A percentile compares a stretch with the other conserved stretches of the same genome.
Conservation (phyloP, 2,113 vertebrate genomes). For the Candoia aspera region DNA sequence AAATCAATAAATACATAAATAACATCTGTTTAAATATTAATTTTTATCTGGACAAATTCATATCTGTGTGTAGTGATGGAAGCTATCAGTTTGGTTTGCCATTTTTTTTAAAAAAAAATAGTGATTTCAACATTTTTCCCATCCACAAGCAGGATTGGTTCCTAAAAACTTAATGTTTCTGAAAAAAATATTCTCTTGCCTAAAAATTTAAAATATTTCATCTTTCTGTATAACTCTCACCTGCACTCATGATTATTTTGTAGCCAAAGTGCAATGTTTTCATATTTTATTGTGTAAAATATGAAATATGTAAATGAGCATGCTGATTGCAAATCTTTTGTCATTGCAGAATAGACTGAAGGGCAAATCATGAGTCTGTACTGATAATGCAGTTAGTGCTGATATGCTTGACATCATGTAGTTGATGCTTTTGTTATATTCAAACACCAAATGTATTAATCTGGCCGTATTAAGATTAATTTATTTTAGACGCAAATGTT, state of each 20-base stretch:
- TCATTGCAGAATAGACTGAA: neutral
- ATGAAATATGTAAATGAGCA: neutral
- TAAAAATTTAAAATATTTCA: neutral
- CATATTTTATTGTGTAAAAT: neutral
- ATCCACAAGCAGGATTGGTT: neutral
- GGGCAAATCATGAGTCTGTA: neutral
- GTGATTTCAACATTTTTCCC: neutral
- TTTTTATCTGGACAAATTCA: neutral
- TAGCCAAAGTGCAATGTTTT: neutral
- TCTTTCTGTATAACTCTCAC: neutral
- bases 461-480: neutral
- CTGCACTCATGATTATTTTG: neutral
- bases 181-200: neutral
- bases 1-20: neutral
- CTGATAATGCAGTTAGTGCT: neutral
- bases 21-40: neutral
- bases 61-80: neutral
- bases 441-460: neutral
- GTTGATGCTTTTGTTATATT: neutral
- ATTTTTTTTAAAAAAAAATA: neutral
- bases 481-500: neutral
- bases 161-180: neutral
- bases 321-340: neutral
- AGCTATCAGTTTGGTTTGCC: neutral
- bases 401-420: neutral